Conservation (phyloP, 2,888 invertebrate species). For the Agrypnus murinus region DNA sequence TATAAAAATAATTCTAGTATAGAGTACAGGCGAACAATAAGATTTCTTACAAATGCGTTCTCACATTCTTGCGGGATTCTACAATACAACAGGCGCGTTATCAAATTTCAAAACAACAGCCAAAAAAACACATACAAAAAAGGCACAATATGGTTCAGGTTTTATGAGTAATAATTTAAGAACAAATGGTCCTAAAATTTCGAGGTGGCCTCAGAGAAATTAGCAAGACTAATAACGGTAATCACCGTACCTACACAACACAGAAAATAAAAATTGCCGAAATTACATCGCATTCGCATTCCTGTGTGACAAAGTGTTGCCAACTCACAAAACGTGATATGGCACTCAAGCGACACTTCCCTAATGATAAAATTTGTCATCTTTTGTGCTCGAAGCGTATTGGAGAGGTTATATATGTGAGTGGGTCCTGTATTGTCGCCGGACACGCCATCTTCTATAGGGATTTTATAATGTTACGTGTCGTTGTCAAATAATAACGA, state of each 20-base stretch:
- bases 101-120: background rate
- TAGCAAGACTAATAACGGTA: constrained; percentile 60
- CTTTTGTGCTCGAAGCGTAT: constrained; percentile 66
- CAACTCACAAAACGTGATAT: constrained; percentile 63
- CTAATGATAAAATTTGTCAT: constrained; percentile 67
- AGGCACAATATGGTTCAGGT: constrained; percentile 27
- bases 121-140: constrained; percentile 11
- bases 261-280: constrained; percentile 62
- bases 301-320: constrained; percentile 62
- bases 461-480: constrained; percentile 51
- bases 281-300: constrained; percentile 64
- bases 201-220: constrained; percentile 55
- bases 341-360: constrained; percentile 63
- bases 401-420: constrained; percentile 65
- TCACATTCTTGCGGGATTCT: background rate
- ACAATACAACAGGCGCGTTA: background rate
- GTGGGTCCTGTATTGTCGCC: constrained; percentile 60
- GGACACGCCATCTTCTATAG: constrained; percentile 60
- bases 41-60: background rate
- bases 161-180: constrained; percentile 48
- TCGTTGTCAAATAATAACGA: constrained; percentile 44
- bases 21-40: no score
- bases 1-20: no score
- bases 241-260: constrained; percentile 60
- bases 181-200: constrained; percentile 49